phyloP scores from a whole-genome alignment of 2,888 invertebrate genomes.

The Smittia sp. region DNA sequence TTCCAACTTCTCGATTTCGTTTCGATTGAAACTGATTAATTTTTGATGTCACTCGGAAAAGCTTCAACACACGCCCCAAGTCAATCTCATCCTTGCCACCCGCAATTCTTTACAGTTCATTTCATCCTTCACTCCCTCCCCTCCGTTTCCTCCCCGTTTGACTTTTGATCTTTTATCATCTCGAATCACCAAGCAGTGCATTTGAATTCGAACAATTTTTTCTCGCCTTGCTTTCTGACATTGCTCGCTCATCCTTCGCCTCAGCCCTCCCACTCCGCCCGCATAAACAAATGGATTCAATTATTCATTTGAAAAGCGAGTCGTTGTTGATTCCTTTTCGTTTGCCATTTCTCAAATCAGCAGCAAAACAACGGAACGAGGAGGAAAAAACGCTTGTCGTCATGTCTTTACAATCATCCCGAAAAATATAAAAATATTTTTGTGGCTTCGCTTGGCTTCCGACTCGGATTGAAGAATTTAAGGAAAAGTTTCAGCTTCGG shows the following conservation, averaged over 20 bases:
- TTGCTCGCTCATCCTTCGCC: not conserved
- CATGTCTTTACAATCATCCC: slow-evolving; percentile 20
- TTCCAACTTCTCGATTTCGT: slow-evolving; percentile 22
- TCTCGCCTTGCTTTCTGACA: not conserved
- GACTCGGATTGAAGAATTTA: too few species aligned
- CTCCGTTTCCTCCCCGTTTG: not conserved
- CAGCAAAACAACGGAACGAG: not conserved
- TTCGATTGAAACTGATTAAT: slow-evolving; percentile 19
- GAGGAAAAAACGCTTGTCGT: slow-evolving; percentile 1
- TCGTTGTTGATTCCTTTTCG: slow-evolving; percentile 24
- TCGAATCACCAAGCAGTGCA: slow-evolving; percentile 5
- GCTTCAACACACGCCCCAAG: not conserved
- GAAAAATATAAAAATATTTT: not conserved
- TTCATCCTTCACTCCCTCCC: not conserved
- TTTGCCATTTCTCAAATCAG: slow-evolving; percentile 33
- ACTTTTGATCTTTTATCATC: slow-evolving; percentile 1
- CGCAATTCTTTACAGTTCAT: not conserved
- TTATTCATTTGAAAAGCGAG: slow-evolving; percentile 39
- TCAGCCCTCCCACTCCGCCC: not conserved
- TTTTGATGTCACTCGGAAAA: slow-evolving; percentile 1
- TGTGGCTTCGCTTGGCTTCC: not conserved
- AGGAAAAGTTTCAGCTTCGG: too few species aligned
- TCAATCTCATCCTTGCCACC: not conserved
- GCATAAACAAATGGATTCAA: slow-evolving; percentile 38
- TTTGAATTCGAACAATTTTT: not conserved